Evolutionary conservation across 1,140 invertebrate species (phyloP).

Genomic region (Glossosoma conforme): DNA sequence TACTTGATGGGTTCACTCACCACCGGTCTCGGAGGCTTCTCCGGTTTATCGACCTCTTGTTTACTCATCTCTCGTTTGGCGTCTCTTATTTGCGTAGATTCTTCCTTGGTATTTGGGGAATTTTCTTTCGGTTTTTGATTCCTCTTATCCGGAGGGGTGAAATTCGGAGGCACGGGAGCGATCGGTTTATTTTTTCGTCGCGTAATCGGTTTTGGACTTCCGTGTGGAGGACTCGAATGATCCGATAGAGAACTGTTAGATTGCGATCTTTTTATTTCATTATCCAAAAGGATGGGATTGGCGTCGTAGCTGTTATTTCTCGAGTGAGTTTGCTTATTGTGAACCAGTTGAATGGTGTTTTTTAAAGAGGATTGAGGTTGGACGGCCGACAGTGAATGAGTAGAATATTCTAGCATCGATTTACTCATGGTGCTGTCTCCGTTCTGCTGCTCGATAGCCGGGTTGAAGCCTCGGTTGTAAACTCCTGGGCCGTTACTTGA

Average conservation of each 20-base stretch:
- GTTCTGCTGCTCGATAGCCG: slow-evolving; percentile 38
- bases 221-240: slow-evolving; percentile 60
- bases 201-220: slow-evolving; percentile 66
- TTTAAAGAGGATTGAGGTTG: slow-evolving; percentile 9
- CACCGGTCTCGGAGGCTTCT: slow-evolving; percentile 55
- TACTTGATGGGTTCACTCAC: slow-evolving; percentile 43
- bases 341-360: slow-evolving; percentile 7
- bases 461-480: slow-evolving; percentile 38
- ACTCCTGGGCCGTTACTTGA: slow-evolving; percentile 39
- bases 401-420: slow-evolving; percentile 43
- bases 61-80: slow-evolving; percentile 34
- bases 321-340: slow-evolving; percentile 37
- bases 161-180: slow-evolving; percentile 61
- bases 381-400: slow-evolving; percentile 26
- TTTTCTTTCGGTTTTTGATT: slow-evolving; percentile 34
- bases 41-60: slow-evolving; percentile 42
- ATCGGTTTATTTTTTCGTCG: slow-evolving; percentile 64
- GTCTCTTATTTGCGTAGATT: slow-evolving; percentile 32
- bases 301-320: slow-evolving; percentile 51
- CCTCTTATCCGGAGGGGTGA: slow-evolving; percentile 43
- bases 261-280: slow-evolving; percentile 58
- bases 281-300: slow-evolving; percentile 47
- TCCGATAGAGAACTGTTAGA: slow-evolving; percentile 64
- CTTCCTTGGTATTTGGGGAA: slow-evolving; percentile 7
- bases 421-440: slow-evolving; percentile 53